phyloP scores from a whole-genome alignment of 2,888 invertebrate species.

The Dolichomitus sp. region DNA sequence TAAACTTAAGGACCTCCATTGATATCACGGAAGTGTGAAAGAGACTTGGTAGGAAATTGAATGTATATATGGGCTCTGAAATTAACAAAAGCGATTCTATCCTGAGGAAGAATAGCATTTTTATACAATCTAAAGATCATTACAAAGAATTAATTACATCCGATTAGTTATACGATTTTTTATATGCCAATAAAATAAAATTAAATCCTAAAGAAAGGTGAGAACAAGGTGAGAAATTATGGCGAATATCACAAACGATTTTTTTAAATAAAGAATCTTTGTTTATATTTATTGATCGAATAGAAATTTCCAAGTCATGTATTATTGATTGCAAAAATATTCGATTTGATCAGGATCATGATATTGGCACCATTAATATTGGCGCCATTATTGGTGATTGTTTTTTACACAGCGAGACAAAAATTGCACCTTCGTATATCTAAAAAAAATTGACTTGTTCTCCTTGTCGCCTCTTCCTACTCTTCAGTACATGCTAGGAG shows the following conservation, averaged over 20 bases:
- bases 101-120: no score
- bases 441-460: conserved; percentile 20
- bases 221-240: no score
- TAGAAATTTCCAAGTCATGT: neutral
- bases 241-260: no score
- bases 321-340: neutral
- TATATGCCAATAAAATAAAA: no score
- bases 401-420: no score
- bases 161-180: no score
- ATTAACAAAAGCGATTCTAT: neutral
- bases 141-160: no score
- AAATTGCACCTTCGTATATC: neutral
- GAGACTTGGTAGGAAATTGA: neutral
- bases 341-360: no score
- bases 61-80: neutral
- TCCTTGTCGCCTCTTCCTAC: neutral
- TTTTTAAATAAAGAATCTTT: neutral
- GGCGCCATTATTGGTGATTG: no score
- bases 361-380: no score
- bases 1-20: neutral
- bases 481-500: neutral
- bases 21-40: neutral
- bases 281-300: conserved; percentile 56
- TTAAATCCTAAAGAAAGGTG: no score
- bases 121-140: no score